These are phyloP conservation scores for Drosophila sechellia DNA, from an alignment of 1,140 invertebrate species.

Conservation along the genomic window DNA sequence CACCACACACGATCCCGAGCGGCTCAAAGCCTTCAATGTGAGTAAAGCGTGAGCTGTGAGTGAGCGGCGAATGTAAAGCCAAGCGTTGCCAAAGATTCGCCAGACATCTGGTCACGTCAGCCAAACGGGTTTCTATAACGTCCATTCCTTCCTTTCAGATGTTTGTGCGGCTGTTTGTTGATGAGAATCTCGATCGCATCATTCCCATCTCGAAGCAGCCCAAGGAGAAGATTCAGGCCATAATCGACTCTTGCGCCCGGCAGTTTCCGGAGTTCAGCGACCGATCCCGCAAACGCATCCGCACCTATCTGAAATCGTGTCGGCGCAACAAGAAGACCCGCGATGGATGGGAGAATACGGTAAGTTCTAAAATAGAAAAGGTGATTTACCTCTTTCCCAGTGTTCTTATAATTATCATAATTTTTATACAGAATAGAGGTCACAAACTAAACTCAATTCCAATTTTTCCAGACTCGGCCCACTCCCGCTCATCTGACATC, in stretches of 20 bases:
- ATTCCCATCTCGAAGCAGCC: slow-evolving; percentile 99
- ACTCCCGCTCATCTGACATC: slow-evolving; percentile 98
- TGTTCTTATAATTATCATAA: background rate
- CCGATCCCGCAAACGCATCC: slow-evolving; percentile 95
- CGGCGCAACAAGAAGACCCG: slow-evolving; percentile 96
- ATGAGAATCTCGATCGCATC: slow-evolving; percentile 98
- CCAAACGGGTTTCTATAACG: slow-evolving; percentile 2
- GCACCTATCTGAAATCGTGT: slow-evolving; percentile 98
- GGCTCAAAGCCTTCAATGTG: slow-evolving; percentile 98
- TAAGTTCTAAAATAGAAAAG: slow-evolving; percentile 28
- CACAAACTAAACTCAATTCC: too few species aligned
- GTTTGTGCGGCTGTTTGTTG: slow-evolving; percentile 98
- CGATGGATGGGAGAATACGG: slow-evolving; percentile 87
- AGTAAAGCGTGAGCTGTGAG: slow-evolving; percentile 84
- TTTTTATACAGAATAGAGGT: background rate
- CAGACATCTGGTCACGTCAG: slow-evolving; percentile 3
- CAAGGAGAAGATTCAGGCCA: slow-evolving; percentile 98
- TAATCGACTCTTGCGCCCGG: slow-evolving; percentile 97
- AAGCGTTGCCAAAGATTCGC: slow-evolving; percentile 71
- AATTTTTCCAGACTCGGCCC: slow-evolving; percentile 87
- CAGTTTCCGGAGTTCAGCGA: slow-evolving; percentile 99
- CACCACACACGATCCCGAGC: slow-evolving; percentile 96
- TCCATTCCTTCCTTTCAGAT: slow-evolving; percentile 89
- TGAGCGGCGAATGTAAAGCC: slow-evolving; percentile 70
- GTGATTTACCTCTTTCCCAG: too few species aligned